Evolutionary conservation across 2,888 invertebrate genomes (phyloP), one percentile per base, ranked within the genome.

Genomic region (Bruchidius siliquastri): DNA sequence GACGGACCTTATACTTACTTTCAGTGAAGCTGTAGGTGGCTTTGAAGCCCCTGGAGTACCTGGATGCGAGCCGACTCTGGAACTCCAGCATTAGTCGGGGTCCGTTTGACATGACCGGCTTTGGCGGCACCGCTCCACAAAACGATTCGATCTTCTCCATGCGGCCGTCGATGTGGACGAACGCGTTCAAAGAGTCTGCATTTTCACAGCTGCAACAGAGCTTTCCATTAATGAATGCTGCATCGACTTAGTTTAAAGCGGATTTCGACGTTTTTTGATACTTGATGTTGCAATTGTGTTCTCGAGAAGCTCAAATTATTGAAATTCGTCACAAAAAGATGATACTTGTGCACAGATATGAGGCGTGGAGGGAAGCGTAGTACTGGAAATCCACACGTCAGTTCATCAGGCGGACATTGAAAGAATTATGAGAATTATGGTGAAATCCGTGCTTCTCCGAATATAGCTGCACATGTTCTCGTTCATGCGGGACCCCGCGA

Each of bases 31-130:
- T 91, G 87, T 95, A 97, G 74, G 92, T 92, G 77, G 96, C 96
- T 84, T 93, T 93, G 87, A 97, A 97, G 76, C 97, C 97, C 82
- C 93, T 92, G 71, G 93, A 92, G 81, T 92, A 91, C 81, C 93
- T 90, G 26, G 94, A 93, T n/a, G 93, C 93, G 81, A 91, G 89
- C 72, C 91, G 89, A 71, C 95, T 95, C 76, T 92, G 90, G 85
- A 97, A 97, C 86, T 96, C 95, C 74, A 98, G 87, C 84, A 94
- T 92, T 83, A 98, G 88, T 82, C 93, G 90, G 71, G 95, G 94
- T 68, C 96, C 95, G 84, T 93, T 96, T 74, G 97, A 98, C 97
- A 98, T 98, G 78, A 98, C 90, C 74, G 96, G 95, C 79, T 93
- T 93, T 0, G 97, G 97, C 72, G 93, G 86, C 77, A 92, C 91